Evolutionary conservation across 2,888 invertebrate species (phyloP).

Genomic region (Spisula subtruncata): DNA sequence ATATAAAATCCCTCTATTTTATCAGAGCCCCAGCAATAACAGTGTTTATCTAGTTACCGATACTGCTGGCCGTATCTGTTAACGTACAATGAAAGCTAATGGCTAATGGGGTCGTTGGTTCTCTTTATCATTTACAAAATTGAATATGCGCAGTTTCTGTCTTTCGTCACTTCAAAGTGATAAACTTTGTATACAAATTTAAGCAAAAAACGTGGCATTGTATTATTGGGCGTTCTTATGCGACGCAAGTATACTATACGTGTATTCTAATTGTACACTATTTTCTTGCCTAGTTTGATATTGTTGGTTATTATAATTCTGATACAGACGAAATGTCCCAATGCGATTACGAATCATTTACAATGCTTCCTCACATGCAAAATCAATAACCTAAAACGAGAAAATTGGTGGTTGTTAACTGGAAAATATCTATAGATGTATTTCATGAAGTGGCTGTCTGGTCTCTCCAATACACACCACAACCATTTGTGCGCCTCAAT

Average conservation of each 20-base stretch:
- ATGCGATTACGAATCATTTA: conserved; percentile 4
- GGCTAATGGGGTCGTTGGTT: neutral
- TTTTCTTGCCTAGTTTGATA: too few relatives aligned
- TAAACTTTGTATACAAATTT: neutral
- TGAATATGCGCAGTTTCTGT: neutral
- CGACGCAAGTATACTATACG: too few relatives aligned
- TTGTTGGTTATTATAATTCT: neutral
- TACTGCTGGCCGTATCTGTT: neutral
- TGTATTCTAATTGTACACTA: too few relatives aligned
- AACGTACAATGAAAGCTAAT: neutral
- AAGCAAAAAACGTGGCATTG: too few relatives aligned
- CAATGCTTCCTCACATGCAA: neutral
- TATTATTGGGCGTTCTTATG: too few relatives aligned
- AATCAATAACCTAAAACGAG: neutral
- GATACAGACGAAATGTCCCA: neutral
- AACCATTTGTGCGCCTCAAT: neutral
- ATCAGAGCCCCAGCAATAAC: neutral
- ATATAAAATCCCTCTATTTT: neutral
- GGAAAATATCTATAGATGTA: neutral
- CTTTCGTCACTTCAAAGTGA: neutral
- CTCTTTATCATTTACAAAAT: neutral
- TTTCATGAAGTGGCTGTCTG: conserved; percentile 10
- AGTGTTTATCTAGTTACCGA: conserved; percentile 17
- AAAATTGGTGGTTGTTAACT: conserved; percentile 22
- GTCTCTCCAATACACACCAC: neutral